phyloP scores from a whole-genome alignment of 2,888 invertebrate species.

The Cerceris rybyensis region DNA sequence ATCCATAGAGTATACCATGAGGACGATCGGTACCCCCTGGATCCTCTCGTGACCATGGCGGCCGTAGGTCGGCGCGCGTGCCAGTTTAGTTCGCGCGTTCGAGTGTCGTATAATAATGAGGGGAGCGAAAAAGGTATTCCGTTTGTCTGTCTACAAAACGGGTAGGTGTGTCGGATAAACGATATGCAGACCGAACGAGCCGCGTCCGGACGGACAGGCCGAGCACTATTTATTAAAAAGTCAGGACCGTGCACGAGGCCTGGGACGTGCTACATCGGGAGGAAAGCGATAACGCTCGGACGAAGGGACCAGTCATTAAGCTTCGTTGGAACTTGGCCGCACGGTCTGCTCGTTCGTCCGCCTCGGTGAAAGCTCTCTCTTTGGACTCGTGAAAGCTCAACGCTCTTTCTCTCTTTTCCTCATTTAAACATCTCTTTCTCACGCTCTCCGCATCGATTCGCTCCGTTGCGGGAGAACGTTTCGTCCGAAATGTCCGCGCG shows the following conservation, averaged over 20 bases:
- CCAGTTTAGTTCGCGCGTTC: slow-evolving; percentile 51
- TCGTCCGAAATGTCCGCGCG: not conserved
- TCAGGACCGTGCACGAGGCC: slow-evolving; percentile 59
- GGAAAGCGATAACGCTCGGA: slow-evolving; percentile 80
- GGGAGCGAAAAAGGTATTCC: slow-evolving; percentile 54
- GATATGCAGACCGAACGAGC: slow-evolving; percentile 55
- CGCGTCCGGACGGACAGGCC: slow-evolving; percentile 59
- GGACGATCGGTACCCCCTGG: slow-evolving; percentile 17
- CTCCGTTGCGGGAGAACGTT: not conserved
- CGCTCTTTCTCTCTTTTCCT: not conserved
- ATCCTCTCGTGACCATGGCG: slow-evolving; percentile 16
- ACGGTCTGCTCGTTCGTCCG: slow-evolving; percentile 40
- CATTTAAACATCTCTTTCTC: not conserved
- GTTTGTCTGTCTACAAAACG: slow-evolving; percentile 62
- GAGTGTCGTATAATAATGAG: slow-evolving; percentile 58
- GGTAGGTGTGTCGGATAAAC: slow-evolving; percentile 62
- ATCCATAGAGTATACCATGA: slow-evolving; percentile 37
- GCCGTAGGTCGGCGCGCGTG: slow-evolving; percentile 45
- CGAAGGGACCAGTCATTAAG: slow-evolving; percentile 76
- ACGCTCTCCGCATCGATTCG: not conserved
- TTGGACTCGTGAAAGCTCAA: not conserved
- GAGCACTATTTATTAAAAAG: slow-evolving; percentile 77
- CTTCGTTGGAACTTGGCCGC: slow-evolving; percentile 51
- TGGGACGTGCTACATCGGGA: slow-evolving; percentile 79
- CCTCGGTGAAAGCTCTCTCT: slow-evolving; percentile 30